A percentile compares a stretch with the other conserved stretches of the same genome.
Conservation (phyloP, 2,797 vertebrate species). For the Okamejei kenojei region DNA sequence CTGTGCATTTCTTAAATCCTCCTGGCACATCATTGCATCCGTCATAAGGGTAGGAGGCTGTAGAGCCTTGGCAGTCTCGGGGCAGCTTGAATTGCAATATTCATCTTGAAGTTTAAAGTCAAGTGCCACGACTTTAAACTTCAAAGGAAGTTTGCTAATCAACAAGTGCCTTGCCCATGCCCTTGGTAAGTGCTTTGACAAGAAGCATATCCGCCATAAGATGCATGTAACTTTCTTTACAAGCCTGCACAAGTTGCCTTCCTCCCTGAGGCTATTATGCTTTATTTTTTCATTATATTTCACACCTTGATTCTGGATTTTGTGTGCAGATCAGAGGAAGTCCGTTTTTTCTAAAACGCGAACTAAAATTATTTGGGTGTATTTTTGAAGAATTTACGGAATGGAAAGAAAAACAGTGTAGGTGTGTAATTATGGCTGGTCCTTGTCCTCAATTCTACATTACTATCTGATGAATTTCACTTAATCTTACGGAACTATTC, state of each 20-base stretch:
- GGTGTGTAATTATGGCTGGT: no score
- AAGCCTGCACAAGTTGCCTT: background rate
- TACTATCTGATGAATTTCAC: no score
- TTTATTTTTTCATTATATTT: background rate
- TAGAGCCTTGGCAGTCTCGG: no score
- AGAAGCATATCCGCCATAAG: background rate
- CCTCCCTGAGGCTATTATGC: background rate
- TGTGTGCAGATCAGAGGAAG: background rate
- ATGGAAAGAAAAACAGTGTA: no score
- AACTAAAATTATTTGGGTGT: background rate
- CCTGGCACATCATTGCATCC: background rate
- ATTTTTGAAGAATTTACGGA: background rate
- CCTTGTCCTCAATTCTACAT: no score
- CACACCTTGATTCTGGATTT: background rate
- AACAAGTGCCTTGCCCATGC: background rate
- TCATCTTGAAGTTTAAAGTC: no score
- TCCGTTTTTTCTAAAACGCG: background rate
- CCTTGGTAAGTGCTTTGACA: background rate
- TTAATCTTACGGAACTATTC: no score
- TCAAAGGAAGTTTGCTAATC: no score
- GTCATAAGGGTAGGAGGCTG: background rate
- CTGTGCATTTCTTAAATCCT: background rate
- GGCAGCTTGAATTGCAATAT: no score
- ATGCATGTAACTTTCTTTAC: background rate
- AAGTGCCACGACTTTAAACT: no score